Evolutionary conservation across 2,888 invertebrate genomes (phyloP).

Genomic region (Anticlea derivata): DNA sequence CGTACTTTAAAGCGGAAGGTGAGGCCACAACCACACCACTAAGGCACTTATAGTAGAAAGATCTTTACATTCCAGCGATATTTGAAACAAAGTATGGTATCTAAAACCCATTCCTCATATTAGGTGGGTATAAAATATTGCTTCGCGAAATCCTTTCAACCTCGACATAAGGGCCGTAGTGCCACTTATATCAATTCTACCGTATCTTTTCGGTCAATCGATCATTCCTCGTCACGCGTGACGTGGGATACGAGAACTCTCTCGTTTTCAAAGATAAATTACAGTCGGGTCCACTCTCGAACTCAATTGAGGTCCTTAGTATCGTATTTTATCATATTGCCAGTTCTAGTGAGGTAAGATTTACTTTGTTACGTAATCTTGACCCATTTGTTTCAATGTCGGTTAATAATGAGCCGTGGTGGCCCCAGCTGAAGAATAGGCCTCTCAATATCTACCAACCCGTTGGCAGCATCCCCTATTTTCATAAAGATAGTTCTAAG

Average conservation of each 20-base stretch:
- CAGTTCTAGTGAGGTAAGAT: conserved; percentile 9
- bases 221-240: conserved; percentile 42
- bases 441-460: too few species aligned
- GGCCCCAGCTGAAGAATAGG: too few species aligned
- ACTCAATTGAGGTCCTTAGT: conserved; percentile 33
- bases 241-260: conserved; percentile 37
- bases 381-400: background rate
- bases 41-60: too few species aligned
- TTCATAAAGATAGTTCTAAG: too few species aligned
- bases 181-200: conserved; percentile 39
- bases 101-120: too few species aligned
- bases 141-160: conserved; percentile 31
- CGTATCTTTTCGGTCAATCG: conserved; percentile 43
- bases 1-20: too few species aligned
- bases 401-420: too few species aligned
- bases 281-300: conserved; percentile 34
- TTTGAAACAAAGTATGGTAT: too few species aligned
- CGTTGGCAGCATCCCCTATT: too few species aligned
- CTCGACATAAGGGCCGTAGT: conserved; percentile 27
- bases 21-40: too few species aligned
- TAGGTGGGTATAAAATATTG: conserved; percentile 12
- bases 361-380: conserved; percentile 19
- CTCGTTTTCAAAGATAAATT: conserved; percentile 45
- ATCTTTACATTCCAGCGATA: too few species aligned
- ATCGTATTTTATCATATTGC: conserved; percentile 22